Base-by-base conservation (phyloP, 2,113 vertebrate genomes). In the Percina caprodes region DNA sequence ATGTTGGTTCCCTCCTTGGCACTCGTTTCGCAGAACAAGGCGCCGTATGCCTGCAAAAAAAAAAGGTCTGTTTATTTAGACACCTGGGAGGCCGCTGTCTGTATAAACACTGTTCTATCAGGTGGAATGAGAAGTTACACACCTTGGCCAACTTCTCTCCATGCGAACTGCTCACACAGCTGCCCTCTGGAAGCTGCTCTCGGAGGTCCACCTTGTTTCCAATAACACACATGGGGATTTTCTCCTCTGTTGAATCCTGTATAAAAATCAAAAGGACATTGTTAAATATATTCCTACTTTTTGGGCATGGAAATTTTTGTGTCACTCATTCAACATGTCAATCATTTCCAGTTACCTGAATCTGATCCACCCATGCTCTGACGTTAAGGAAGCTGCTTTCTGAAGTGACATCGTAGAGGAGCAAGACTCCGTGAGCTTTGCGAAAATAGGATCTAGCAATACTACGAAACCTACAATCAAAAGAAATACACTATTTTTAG, bases 11-110 rank as follows among this genome's bases (percentile, higher is more conserved):
- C 89, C 0, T 95, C 94, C 84, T 95, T 97, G 80, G 94, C 91
- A 16, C 95, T 96, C 9, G 94, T 94, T 86, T 96, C 92, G 0
- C 95, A 96, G 93, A 96, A 95, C 62, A 94, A 84, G n/a, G 95
- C 94, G 1, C 90, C 92, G 58, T 96, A 96, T 14, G 87, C 82
- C 96, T 96, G 80, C 3, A 65, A 79, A 83, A 35, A 87, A 85
- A 49, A 84, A 49, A 74, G 56, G 26, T 69, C 3, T 5, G 74
- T 85, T 86, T 82, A 84, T 83, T 84, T 52, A 21, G 9, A 84
- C 69, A 59, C 65, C 46, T 55, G 23, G 49, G 21, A 74, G 2
- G 24, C 33, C 0, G n/a, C 51, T 12, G 4, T 65, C 45, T 74
- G 18, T 23, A 26, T 46, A 70, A 63, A 62, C 48, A 30, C 5